Evolutionary conservation across 1,140 invertebrate species (phyloP), one percentile per base, ranked within the genome.

Genomic region (Rhagoletis zephyria): DNA sequence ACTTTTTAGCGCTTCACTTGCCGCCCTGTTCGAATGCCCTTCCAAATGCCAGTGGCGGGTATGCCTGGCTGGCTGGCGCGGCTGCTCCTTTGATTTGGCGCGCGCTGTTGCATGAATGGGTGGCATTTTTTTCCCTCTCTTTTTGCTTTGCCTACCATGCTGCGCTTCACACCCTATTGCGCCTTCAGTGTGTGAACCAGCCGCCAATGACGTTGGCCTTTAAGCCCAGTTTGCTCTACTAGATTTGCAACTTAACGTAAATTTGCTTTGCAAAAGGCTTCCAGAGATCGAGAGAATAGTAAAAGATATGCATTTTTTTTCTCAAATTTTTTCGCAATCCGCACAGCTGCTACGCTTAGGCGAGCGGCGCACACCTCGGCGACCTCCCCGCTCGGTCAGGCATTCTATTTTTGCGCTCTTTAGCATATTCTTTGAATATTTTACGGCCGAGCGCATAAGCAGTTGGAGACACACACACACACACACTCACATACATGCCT

Each of bases 381-480:
- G n/a, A 19, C 51, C 65, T 67, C n/a, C 1, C 9, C 14, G 67
- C 19, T 19, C 67, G 67, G 45, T n/a, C 40, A 48, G 67, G 3
- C 42, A 12, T 40, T 74, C 40, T 42, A 74, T 16, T 74, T 74
- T 81, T 81, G 74, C 48, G 48, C 74, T 81, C 2, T 81, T 81
- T 81, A 81, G 74, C 74, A 81, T 81, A 81, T 81, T 56, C 74
- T 19, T 81, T 30, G 45, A 81, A 81, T 81, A 81, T 81, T 81
- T 81, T 81, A 81, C 16, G 74, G 74, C 51, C 74, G 74, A 81
- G 51, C 4, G 74, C 45, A 56, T 81, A 56, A 81, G n/a, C 42
- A n/a, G n/a, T 51, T 81, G 48, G 2, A 67, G n/a, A 67, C 10
- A 40, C 74, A 10, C 48, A 19, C 74, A 10, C 48, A 19, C 16